Conservation (phyloP, 2,888 invertebrate species). For the Polietes domitor region DNA sequence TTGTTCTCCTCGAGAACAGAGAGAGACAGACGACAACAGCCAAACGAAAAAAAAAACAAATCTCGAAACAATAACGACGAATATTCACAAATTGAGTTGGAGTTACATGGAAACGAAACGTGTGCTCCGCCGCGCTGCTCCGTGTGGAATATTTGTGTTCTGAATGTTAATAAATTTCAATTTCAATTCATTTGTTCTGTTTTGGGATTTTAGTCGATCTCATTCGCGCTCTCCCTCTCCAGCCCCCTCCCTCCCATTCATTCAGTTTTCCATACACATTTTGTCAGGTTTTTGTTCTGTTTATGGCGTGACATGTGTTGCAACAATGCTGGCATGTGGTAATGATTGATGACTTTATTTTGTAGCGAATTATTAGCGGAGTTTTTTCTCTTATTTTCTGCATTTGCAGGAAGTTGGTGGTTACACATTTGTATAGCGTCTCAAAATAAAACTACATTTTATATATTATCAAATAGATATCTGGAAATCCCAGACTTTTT, state of each 20-base stretch:
- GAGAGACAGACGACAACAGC: constrained; percentile 12
- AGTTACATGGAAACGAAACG: constrained; percentile 24
- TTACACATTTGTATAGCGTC: no score
- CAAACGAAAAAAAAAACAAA: background rate
- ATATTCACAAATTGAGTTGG: constrained; percentile 47
- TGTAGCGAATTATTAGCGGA: background rate
- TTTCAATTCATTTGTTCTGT: constrained; percentile 16
- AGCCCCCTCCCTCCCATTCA: background rate
- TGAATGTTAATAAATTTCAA: constrained; percentile 40
- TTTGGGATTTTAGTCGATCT: background rate
- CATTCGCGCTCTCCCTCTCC: background rate
- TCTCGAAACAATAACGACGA: constrained; percentile 16
- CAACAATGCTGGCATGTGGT: constrained; percentile 27
- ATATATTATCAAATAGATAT: no score
- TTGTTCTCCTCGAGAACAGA: constrained; percentile 57
- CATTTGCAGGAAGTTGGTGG: background rate
- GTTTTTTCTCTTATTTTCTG: background rate
- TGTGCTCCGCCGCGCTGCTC: background rate
- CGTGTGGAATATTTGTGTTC: constrained; percentile 32
- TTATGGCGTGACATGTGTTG: constrained; percentile 41
- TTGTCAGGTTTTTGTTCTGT: constrained; percentile 40
- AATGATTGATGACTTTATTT: constrained; percentile 46
- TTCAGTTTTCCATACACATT: constrained; percentile 19
- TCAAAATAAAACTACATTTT: no score
- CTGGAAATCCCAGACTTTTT: no score